Evolutionary conservation across 2,888 invertebrate species (phyloP), one percentile per base, ranked within the genome.

Genomic region (Miltochrista miniata): DNA sequence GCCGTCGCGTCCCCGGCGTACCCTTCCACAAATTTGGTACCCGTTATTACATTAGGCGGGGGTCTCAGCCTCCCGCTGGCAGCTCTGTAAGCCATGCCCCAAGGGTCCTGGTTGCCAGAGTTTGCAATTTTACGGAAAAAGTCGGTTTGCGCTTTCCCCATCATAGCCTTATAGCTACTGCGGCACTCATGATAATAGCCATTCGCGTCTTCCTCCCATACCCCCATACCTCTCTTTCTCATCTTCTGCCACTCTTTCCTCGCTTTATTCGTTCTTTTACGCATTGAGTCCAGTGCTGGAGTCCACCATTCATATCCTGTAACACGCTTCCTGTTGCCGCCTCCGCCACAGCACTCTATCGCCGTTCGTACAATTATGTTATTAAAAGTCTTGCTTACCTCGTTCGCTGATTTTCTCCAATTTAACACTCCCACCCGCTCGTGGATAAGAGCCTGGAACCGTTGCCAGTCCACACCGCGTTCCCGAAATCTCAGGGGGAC

Each of bases 31-130:
- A 60, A 40, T 1, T 34, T 45, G 0, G 53, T 36, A 0, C 65
- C 69, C 1, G 59, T 47, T 0, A 67, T 12, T 0, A 72, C 51
- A 7, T 65, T 68, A 0, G 45, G n/a, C 0, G 67, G 68, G 0
- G 68, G 59, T 0, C 68, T 54, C 0, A 41, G 7, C 1, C 61
- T 10, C 18, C 38, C 38, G 4, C 38, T 38, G 0, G 24, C 38
- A 10, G 31, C 31, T 11, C 38, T 10, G n/a, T 38, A 38, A 0
- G 38, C 38, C 0, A 18, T 37, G 58, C 65, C 64, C 38, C 68
- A 68, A 0, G 63, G 61, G 36, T 68, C 63, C 0, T 14, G 9
- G 3, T 38, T 38, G 0, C 38, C 38, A 0, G 38, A 38, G 7
- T 18, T 18, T 5, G 38, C 38, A 0, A 38, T 10, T 5, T 18